phyloP scores from a whole-genome alignment of 2,888 invertebrate species.

The Cheilosia scutellata region DNA sequence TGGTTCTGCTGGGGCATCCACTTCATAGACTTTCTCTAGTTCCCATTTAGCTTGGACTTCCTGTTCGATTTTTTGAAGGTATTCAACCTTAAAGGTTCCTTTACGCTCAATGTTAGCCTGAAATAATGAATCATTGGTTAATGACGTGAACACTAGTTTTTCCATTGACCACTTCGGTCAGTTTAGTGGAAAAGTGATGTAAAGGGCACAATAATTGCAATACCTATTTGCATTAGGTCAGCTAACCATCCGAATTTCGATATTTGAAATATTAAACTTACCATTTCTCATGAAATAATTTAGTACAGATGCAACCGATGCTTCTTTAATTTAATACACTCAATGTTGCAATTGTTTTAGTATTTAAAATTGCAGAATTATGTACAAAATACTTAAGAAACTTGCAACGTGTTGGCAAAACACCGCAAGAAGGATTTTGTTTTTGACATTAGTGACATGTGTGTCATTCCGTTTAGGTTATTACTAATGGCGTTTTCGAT shows the following conservation, averaged over 20 bases:
- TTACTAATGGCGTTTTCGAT: too few species aligned
- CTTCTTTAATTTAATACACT: constrained; percentile 28
- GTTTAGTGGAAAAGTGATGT: background rate
- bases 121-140: background rate
- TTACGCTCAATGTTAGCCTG: constrained; percentile 88
- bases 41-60: constrained; percentile 95
- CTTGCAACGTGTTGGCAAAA: constrained; percentile 78
- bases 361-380: constrained; percentile 22
- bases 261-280: background rate
- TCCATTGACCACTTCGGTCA: background rate
- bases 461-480: background rate
- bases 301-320: background rate
- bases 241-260: background rate
- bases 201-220: background rate
- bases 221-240: constrained; percentile 14
- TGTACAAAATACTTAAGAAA: constrained; percentile 41
- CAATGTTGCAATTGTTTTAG: constrained; percentile 6
- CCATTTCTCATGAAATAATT: constrained; percentile 46
- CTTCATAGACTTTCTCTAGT: constrained; percentile 90
- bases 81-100: constrained; percentile 98
- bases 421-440: constrained; percentile 36
- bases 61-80: constrained; percentile 94
- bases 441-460: constrained; percentile 41
- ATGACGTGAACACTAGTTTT: background rate
- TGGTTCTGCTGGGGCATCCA: constrained; percentile 89